Base-by-base conservation (phyloP, 2,888 invertebrate genomes). In the Tetheella fluctuosa region DNA sequence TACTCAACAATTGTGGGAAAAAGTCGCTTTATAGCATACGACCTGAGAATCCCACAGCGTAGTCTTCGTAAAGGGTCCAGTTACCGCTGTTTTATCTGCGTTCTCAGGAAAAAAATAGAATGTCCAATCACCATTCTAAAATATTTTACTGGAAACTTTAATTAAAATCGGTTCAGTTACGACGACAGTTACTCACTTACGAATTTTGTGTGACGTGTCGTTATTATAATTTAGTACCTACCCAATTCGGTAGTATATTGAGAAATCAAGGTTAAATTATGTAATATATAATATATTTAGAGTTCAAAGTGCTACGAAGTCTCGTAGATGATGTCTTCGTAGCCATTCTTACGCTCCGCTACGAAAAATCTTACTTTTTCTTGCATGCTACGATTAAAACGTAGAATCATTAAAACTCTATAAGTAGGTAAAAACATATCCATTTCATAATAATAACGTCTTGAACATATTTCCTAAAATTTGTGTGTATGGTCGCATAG, bases 21-120 rank as follows among this genome's bases (percentile, higher is more conserved):
- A 34, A 60, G 53, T 58, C 59, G 54, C 13, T 53, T 65, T 66
- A 65, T 57, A 61, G n/a, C 23, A 17, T 55, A 55, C 59, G 61
- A 65, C n/a, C 57, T 37, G 30, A 13, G 34, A 37, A 6, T 17
- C 48, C 7, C 15, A 39, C 39, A 42, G 6, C 7, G 17, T 17
- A 17, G 17, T 15, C 37, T 37, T 37, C 37, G 37, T 30, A 25
- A 6, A 25, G 25, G n/a, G n/a, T n/a, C n/a, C n/a, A n/a, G n/a
- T n/a, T n/a, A n/a, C n/a, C n/a, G n/a, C n/a, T n/a, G n/a, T n/a
- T n/a, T n/a, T n/a, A n/a, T n/a, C n/a, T n/a, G n/a, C n/a, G n/a
- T n/a, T n/a, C n/a, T n/a, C n/a, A n/a, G n/a, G n/a, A n/a, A n/a
- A n/a, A n/a, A n/a, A n/a, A n/a, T n/a, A n/a, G n/a, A n/a, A n/a